phyloP scores from a whole-genome alignment of 1,140 invertebrate genomes.

The Drosophila santomea region DNA sequence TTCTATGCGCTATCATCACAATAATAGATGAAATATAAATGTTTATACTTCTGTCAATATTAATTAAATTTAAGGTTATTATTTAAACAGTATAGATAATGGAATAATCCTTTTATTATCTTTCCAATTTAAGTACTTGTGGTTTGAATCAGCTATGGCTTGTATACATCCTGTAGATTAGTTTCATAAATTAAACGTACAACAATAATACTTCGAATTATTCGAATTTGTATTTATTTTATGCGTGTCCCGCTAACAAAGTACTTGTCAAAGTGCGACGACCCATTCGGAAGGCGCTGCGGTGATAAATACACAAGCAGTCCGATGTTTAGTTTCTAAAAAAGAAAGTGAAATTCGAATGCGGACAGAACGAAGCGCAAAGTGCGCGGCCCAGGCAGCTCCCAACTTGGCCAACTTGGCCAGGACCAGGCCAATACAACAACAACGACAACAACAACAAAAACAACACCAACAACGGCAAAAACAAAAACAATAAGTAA shows the following conservation, averaged over 20 bases:
- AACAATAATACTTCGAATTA: too few species aligned
- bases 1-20: conserved; percentile 10
- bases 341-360: conserved; percentile 79
- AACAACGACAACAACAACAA: conserved; percentile 1
- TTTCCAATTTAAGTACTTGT: too few species aligned
- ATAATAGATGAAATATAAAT: not conserved
- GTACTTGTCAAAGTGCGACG: not conserved
- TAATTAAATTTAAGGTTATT: too few species aligned
- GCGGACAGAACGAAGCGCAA: conserved; percentile 75
- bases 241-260: not conserved
- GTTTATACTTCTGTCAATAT: too few species aligned
- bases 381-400: conserved; percentile 63
- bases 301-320: conserved; percentile 41
- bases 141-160: too few species aligned
- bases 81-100: too few species aligned
- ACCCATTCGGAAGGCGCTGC: conserved; percentile 6
- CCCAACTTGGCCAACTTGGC: conserved; percentile 66
- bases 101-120: too few species aligned
- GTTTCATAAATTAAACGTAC: too few species aligned
- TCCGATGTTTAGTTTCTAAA: conserved; percentile 69
- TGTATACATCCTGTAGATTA: too few species aligned
- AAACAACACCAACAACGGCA: conserved; percentile 5
- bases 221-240: too few species aligned
- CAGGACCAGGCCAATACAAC: conserved; percentile 61
- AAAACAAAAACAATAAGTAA: not conserved